These are phyloP conservation scores for Helicolenus hilgendorfi DNA, from an alignment of 2,797 vertebrate genomes.

Conservation along the genomic window DNA sequence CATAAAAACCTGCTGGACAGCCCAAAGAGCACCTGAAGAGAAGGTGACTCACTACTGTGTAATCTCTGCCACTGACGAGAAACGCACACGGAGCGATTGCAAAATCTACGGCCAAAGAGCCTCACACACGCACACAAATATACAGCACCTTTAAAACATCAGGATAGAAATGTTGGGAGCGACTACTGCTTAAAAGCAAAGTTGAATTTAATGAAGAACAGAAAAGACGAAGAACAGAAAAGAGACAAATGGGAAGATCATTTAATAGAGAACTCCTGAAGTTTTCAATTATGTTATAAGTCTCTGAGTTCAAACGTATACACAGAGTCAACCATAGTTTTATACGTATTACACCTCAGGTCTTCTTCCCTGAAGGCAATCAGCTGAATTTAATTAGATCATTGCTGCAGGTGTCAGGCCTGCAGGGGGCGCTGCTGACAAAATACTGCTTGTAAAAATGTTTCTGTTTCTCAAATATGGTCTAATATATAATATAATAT, in stretches of 20 bases:
- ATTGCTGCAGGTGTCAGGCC: neutral
- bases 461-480: neutral
- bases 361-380: neutral
- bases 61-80: neutral
- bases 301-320: slow-evolving; percentile 2
- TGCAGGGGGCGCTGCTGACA: neutral
- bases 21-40: slow-evolving; percentile 43
- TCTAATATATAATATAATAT: neutral
- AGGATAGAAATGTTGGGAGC: slow-evolving; percentile 5
- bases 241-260: slow-evolving; percentile 7
- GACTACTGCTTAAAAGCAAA: slow-evolving; percentile 21
- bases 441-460: neutral
- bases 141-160: neutral
- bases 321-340: neutral
- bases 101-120: neutral
- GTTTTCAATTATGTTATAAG: neutral
- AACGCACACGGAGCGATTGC: neutral
- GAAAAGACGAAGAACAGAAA: neutral
- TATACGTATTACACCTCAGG: neutral
- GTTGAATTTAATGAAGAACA: slow-evolving; percentile 5
- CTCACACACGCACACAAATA: neutral
- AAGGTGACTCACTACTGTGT: slow-evolving; percentile 36
- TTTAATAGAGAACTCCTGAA: slow-evolving; percentile 11
- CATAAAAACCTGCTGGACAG: slow-evolving; percentile 45
- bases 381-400: neutral